Base-by-base conservation (phyloP, 2,797 vertebrate genomes). In the Menidia menidia region DNA sequence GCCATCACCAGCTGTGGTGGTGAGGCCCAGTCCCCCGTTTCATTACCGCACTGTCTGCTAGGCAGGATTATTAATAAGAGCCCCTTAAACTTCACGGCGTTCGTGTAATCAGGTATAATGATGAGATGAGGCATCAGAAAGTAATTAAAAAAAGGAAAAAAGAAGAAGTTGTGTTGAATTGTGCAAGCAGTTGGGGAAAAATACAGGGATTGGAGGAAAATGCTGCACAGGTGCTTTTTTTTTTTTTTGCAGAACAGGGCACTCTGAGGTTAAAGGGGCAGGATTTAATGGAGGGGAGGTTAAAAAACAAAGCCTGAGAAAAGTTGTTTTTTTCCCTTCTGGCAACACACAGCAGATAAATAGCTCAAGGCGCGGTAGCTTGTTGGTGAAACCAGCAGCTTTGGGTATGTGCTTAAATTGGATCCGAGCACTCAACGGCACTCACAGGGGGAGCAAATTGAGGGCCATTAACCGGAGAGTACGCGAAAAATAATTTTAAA, bases 381-480 rank as follows among this genome's bases (percentile, higher is more conserved):
- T 18, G 9, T 51, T 30, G 35, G 35, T 39, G 10, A 39, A 39
- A 39, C 10, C 35, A 39, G 35, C 70, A 42, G 54, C 76, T 78
- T 25, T 64, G 73, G 85, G 74, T 68, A 70, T 51, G 73, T 8
- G 7, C 71, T 16, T 65, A 64, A 71, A 74, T 75, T 78, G 70
- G 81, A 82, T 75, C 60, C 45, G 70, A 69, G 64, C 60, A 57
- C 71, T 73, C 72, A 55, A 30, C 56, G 41, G 77, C 83, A 39
- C 83, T 82, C 58, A 75, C 58, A 76, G 12, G 47, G 55, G 79
- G 77, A 81, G 80, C 67, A 73, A 69, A 83, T 47, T 68, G 66
- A 71, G 73, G 69, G 42, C 73, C 80, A 76, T 87, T 87, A 82
- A 75, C 57, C 77, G 73, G 63, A 87, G 75, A 87, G 75, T 67